Conservation (phyloP, 2,888 invertebrate species). For the Cybosia mesomella region DNA sequence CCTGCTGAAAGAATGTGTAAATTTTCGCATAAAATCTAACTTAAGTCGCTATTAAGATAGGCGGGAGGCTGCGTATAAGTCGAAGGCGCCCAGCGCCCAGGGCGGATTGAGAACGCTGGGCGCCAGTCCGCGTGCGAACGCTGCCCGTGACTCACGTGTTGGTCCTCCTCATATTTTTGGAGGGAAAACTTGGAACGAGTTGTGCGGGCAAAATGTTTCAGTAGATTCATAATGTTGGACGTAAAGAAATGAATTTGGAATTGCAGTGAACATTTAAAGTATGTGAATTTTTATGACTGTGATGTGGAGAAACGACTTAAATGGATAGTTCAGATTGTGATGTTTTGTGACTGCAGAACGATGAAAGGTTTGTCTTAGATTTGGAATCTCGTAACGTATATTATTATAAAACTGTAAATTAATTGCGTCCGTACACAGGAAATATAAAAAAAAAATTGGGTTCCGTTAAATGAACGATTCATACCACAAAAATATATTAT, state of each 20-base stretch:
- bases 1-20: slow-evolving; percentile 16
- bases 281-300: slow-evolving; percentile 55
- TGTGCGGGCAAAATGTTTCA: slow-evolving; percentile 33
- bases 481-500: too few relatives aligned
- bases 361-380: slow-evolving; percentile 71
- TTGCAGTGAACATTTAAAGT: slow-evolving; percentile 56
- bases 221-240: slow-evolving; percentile 26
- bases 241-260: slow-evolving; percentile 46
- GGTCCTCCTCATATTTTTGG: slow-evolving; percentile 50
- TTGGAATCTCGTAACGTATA: not conserved
- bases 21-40: slow-evolving; percentile 60
- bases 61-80: slow-evolving; percentile 44
- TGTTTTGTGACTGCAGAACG: slow-evolving; percentile 56
- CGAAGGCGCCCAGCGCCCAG: slow-evolving; percentile 41
- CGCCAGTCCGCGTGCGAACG: slow-evolving; percentile 63
- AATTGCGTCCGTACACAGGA: too few relatives aligned
- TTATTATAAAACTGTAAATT: too few relatives aligned
- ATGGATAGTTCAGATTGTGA: slow-evolving; percentile 45
- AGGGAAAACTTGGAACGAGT: slow-evolving; percentile 76
- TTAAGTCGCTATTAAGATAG: slow-evolving; percentile 57
- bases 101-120: slow-evolving; percentile 22
- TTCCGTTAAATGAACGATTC: too few relatives aligned
- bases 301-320: slow-evolving; percentile 42
- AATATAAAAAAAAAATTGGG: too few relatives aligned
- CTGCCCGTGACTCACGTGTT: slow-evolving; percentile 58